Evolutionary conservation across 1,140 invertebrate genomes (phyloP).

Genomic region (Psilanteris sp.): DNA sequence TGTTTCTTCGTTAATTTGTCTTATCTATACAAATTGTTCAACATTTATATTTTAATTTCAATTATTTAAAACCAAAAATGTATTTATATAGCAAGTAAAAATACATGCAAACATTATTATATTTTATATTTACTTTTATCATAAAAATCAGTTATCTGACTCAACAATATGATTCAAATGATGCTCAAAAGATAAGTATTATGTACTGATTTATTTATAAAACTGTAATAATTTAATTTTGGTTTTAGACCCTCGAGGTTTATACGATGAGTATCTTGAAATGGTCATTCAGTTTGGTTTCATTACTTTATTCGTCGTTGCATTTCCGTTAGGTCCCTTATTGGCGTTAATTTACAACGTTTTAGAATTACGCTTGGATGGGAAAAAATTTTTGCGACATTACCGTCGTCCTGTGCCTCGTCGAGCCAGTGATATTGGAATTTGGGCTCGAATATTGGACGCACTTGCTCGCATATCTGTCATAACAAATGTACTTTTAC

Average conservation of each 20-base stretch:
- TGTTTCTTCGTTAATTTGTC: too few relatives aligned
- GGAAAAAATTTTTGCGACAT: slow-evolving; percentile 90
- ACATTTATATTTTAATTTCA: too few relatives aligned
- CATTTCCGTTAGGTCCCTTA: slow-evolving; percentile 93
- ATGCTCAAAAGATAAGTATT: too few relatives aligned
- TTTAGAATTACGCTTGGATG: slow-evolving; percentile 93
- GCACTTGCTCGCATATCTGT: slow-evolving; percentile 67
- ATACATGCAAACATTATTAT: too few relatives aligned
- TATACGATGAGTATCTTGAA: slow-evolving; percentile 98
- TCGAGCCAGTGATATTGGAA: slow-evolving; percentile 91
- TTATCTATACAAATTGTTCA: too few relatives aligned
- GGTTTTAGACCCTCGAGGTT: slow-evolving; percentile 86
- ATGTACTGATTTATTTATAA: too few relatives aligned
- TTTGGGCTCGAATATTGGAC: slow-evolving; percentile 95
- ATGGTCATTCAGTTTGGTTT: slow-evolving; percentile 97
- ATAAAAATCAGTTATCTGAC: too few relatives aligned
- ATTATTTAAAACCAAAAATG: too few relatives aligned
- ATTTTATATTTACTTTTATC: too few relatives aligned
- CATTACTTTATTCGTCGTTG: slow-evolving; percentile 93
- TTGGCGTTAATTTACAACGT: slow-evolving; percentile 94
- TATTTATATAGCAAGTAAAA: too few relatives aligned
- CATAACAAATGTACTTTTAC: slow-evolving; percentile 73
- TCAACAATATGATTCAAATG: too few relatives aligned
- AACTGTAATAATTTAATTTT: too few relatives aligned
- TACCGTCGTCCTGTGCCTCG: slow-evolving; percentile 91